A percentile compares a stretch with the other conserved stretches of the same genome.
Evolutionary conservation across 2,888 invertebrate species (phyloP).

Genomic region (Phorcus lineatus): DNA sequence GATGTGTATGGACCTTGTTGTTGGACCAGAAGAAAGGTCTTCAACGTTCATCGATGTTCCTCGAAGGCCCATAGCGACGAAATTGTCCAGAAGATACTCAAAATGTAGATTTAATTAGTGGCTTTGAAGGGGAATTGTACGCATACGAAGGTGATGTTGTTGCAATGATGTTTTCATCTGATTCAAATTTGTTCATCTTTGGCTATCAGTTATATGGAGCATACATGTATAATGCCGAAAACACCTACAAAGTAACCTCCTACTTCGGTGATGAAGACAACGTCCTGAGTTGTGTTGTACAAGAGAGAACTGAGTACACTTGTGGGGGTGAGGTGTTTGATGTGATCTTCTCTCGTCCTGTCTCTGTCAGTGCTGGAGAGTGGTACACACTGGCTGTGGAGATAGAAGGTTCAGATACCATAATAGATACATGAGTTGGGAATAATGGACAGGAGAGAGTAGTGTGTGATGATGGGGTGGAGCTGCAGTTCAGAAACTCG

Average conservation of each 20-base stretch:
- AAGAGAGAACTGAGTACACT: background rate
- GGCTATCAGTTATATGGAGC: too few relatives aligned
- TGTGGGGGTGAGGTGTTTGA: background rate
- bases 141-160: background rate
- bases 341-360: background rate
- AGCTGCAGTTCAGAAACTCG: background rate
- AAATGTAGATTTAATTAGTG: too few relatives aligned
- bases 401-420: background rate
- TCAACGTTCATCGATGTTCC: background rate
- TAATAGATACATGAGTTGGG: background rate
- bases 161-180: too few relatives aligned
- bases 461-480: background rate
- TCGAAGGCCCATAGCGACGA: too few relatives aligned
- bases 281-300: background rate
- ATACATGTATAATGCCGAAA: too few relatives aligned
- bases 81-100: too few relatives aligned
- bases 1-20: background rate
- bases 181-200: too few relatives aligned
- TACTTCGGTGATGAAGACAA: background rate
- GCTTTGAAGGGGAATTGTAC: too few relatives aligned
- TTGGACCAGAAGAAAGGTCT: background rate
- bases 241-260: background rate
- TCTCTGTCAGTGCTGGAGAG: background rate
- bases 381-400: background rate
- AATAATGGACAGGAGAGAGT: background rate